Evolutionary conservation across 2,888 invertebrate species (phyloP).

Genomic region (Orchesella flavescens): DNA sequence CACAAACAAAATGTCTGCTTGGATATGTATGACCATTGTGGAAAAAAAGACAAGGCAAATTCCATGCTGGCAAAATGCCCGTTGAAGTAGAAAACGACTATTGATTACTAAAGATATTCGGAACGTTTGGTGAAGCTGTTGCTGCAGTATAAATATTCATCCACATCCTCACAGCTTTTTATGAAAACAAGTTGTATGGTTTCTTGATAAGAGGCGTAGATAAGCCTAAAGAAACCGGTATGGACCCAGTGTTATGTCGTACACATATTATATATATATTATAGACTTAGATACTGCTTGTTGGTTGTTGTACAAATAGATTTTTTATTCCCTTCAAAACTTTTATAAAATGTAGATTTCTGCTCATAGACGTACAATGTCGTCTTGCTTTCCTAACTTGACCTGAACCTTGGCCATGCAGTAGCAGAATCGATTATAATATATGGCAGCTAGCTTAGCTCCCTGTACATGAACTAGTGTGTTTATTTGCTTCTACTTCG

Average conservation of each 20-base stretch:
- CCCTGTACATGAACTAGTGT: too few relatives aligned
- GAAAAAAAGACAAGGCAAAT: slow-evolving; percentile 24
- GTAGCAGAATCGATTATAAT: slow-evolving; percentile 37
- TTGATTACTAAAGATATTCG: slow-evolving; percentile 33
- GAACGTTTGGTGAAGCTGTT: slow-evolving; percentile 4
- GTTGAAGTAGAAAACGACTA: slow-evolving; percentile 44
- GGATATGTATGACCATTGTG: neutral
- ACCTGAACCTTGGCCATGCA: slow-evolving; percentile 42
- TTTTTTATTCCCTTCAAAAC: neutral
- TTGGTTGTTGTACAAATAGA: slow-evolving; percentile 5
- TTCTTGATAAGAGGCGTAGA: slow-evolving; percentile 50
- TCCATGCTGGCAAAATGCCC: slow-evolving; percentile 37
- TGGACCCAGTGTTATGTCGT: slow-evolving; percentile 23
- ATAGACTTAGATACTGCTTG: neutral
- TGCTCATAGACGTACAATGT: slow-evolving; percentile 24
- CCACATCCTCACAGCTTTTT: slow-evolving; percentile 14
- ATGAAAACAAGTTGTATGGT: slow-evolving; percentile 40
- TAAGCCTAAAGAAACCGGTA: slow-evolving; percentile 61
- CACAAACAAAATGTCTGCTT: neutral
- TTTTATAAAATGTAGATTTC: slow-evolving; percentile 15
- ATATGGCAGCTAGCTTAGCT: neutral
- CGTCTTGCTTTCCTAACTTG: slow-evolving; percentile 29
- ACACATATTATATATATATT: neutral
- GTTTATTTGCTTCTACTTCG: neutral
- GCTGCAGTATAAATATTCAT: neutral